These are phyloP conservation scores for Ceratina calcarata DNA, from an alignment of 1,140 invertebrate species.

Conservation along the genomic window DNA sequence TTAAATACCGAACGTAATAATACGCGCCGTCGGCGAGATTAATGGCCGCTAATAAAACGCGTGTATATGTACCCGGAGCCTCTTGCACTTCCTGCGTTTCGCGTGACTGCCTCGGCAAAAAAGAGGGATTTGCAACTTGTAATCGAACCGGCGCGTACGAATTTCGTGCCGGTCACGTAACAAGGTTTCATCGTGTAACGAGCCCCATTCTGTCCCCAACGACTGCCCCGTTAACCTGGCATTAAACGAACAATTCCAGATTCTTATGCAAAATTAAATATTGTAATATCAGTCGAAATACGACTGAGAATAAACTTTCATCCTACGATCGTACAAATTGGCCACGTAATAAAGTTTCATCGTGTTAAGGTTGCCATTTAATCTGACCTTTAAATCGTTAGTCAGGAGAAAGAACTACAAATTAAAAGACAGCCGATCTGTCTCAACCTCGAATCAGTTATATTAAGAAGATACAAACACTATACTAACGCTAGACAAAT, in stretches of 20 bases:
- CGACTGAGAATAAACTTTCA: no score
- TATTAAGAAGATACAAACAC: no score
- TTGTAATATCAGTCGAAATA: no score
- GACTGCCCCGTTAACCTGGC: neutral
- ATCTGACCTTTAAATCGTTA: no score
- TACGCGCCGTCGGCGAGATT: constrained; percentile 21
- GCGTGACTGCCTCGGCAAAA: neutral
- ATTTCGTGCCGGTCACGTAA: neutral
- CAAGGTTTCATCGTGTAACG: neutral
- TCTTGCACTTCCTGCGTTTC: neutral
- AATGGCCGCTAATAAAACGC: constrained; percentile 25
- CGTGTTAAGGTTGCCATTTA: no score
- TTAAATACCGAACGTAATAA: constrained; percentile 33
- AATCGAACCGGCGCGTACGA: neutral
- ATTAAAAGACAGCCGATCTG: no score
- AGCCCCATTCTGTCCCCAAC: neutral
- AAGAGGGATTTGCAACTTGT: neutral
- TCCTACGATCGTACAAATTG: no score
- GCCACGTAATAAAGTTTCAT: no score
- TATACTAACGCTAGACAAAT: no score
- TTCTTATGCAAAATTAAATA: neutral
- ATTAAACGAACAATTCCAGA: neutral
- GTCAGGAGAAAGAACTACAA: no score
- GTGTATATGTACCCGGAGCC: neutral
- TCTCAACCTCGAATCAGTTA: no score